phyloP scores from a whole-genome alignment of 2,797 vertebrate species.

The Sylvilagus floridanus region DNA sequence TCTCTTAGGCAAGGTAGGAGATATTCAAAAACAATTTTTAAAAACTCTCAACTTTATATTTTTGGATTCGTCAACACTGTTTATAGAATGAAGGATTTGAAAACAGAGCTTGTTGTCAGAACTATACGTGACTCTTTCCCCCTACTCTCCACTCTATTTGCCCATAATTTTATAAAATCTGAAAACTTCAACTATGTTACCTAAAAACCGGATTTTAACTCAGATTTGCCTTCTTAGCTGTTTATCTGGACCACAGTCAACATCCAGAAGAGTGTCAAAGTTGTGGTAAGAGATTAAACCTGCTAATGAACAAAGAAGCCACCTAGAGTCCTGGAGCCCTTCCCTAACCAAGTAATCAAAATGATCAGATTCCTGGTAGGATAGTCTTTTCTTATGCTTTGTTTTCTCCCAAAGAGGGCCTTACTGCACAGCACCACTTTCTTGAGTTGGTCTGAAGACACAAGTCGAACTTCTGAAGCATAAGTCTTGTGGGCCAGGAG shows the following conservation, averaged over 20 bases:
- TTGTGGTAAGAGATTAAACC: conserved; percentile 38
- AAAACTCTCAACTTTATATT: not conserved
- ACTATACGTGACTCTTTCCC: not conserved
- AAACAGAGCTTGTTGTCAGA: not conserved
- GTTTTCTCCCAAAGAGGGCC: not conserved
- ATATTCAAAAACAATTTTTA: not conserved
- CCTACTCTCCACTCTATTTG: not conserved
- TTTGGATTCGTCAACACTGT: not conserved
- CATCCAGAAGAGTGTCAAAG: conserved; percentile 14
- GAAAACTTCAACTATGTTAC: conserved; percentile 46
- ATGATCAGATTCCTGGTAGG: not conserved
- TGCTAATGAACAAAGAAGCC: conserved; percentile 47
- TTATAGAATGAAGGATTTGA: conserved; percentile 49
- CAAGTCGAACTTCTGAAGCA: not conserved
- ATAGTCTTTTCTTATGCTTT: not conserved
- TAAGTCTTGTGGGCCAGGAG: not conserved
- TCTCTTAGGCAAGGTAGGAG: conserved; percentile 58
- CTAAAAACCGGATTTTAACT: conserved; percentile 62
- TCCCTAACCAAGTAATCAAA: no score
- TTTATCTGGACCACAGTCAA: conserved; percentile 52
- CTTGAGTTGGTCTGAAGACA: not conserved
- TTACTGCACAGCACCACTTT: not conserved
- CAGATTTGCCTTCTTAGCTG: conserved; percentile 10
- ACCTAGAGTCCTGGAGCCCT: not conserved
- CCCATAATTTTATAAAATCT: conserved; percentile 30